Conservation (phyloP, 2,888 invertebrate species). For the Unio delphinus region DNA sequence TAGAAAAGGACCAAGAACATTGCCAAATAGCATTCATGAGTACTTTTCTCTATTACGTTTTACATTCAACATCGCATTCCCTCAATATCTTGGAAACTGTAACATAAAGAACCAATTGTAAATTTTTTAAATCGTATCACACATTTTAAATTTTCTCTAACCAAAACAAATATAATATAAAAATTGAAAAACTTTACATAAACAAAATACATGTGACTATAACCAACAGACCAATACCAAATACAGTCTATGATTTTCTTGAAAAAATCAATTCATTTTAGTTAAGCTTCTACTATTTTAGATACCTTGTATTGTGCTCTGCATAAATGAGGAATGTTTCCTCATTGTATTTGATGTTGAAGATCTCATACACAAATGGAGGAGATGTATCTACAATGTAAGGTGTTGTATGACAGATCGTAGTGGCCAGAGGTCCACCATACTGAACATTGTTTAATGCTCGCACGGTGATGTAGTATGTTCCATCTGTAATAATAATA, state of each 20-base stretch:
- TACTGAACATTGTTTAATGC: slow-evolving; percentile 58
- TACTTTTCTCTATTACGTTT: too few species aligned
- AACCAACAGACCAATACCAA: too few species aligned
- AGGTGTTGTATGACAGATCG: slow-evolving; percentile 53
- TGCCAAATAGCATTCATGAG: too few species aligned
- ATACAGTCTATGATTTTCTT: too few species aligned
- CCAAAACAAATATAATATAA: neutral
- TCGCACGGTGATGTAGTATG: slow-evolving; percentile 50
- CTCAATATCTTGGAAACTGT: too few species aligned
- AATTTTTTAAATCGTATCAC: neutral
- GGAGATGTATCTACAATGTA: slow-evolving; percentile 50
- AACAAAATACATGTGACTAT: too few species aligned
- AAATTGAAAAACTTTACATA: too few species aligned
- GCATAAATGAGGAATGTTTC: slow-evolving; percentile 31
- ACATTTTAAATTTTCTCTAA: neutral
- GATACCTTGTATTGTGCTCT: slow-evolving; percentile 53
- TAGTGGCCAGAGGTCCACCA: slow-evolving; percentile 54
- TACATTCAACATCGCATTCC: too few species aligned
- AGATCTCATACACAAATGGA: slow-evolving; percentile 51
- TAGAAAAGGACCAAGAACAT: too few species aligned
- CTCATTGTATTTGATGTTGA: slow-evolving; percentile 54
- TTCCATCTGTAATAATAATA: slow-evolving; percentile 41
- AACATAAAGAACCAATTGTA: neutral
- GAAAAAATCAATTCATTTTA: too few species aligned
- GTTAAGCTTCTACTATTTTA: neutral